Base-by-base conservation (phyloP, 2,113 vertebrate species). In the Hylia prasina region DNA sequence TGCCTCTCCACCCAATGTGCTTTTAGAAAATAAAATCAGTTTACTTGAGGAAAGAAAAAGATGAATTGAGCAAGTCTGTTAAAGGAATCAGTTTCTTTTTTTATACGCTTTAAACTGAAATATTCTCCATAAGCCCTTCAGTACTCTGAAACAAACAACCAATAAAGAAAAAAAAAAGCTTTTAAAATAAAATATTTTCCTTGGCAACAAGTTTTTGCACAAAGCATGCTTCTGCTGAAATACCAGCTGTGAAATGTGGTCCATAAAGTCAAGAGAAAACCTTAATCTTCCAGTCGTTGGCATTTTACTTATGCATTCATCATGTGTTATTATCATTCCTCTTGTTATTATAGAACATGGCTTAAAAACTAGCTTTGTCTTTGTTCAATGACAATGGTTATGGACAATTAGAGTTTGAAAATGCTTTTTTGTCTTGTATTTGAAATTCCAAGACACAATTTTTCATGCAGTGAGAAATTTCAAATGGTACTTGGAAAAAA, bases 131-230 rank as follows among this genome's bases (percentile, higher is more conserved):
- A 79, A 96, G 83, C 73, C 66, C n/a, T 91, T 70, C 13, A 8
- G 39, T 37, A 93, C 35, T 90, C 82, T 75, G 75, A 93, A 95
- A 53, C 35, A 93, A 94, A 20, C 44, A 79, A 65, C 50, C 6
- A 1, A 93, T 65, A 94, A 87, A 86, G 22, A 39, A 28, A 45
- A 45, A 80, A 87, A 81, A 88, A 60, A 83, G n/a, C 82, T 95
- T 81, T 96, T 93, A 96, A 96, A 95, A 89, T 89, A 30, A 95
- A 94, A 61, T 77, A 68, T 92, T 96, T 97, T 93, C 85, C 89
- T 92, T 86, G 94, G 76, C 85, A 96, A 96, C 53, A 75, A 79
- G 58, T 56, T 79, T 96, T 95, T 2, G 0, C 25, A 69, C 47
- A 58, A 57, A 92, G 23, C 2, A 4, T 40, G 44, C 37, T 76